Evolutionary conservation across 1,140 invertebrate genomes (phyloP).

Genomic region (Cotesia glomerata): DNA sequence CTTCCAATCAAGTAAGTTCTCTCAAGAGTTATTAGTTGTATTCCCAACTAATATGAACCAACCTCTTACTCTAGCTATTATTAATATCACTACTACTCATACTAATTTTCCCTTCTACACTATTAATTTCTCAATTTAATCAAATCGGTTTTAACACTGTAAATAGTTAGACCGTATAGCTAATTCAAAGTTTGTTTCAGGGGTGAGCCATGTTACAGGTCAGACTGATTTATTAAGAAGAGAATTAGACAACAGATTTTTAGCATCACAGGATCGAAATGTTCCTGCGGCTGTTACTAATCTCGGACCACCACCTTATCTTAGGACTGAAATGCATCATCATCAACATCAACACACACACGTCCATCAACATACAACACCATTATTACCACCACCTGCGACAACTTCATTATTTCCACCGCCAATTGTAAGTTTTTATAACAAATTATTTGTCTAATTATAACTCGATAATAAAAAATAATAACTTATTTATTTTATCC

Average conservation of each 20-base stretch:
- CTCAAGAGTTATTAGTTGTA: slow-evolving; percentile 4
- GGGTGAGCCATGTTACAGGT: slow-evolving; percentile 65
- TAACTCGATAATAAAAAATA: background rate
- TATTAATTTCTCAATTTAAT: background rate
- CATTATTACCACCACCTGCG: slow-evolving; percentile 66
- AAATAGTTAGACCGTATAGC: background rate
- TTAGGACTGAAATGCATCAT: slow-evolving; percentile 87
- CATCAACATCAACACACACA: slow-evolving; percentile 92
- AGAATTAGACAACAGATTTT: slow-evolving; percentile 89
- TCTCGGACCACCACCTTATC: slow-evolving; percentile 67
- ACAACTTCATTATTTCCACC: slow-evolving; percentile 67
- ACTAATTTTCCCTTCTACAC: background rate
- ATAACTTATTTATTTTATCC: slow-evolving; percentile 24
- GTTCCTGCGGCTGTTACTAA: slow-evolving; percentile 62
- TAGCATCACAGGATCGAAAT: slow-evolving; percentile 76
- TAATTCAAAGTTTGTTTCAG: slow-evolving; percentile 31
- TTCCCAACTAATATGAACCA: background rate
- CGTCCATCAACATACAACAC: slow-evolving; percentile 83
- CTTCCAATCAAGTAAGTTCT: slow-evolving; percentile 79
- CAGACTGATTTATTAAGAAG: slow-evolving; percentile 86
- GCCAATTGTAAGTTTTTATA: slow-evolving; percentile 64
- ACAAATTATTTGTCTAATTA: background rate
- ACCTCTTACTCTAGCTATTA: background rate
- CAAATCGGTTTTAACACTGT: background rate
- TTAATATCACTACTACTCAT: too few species aligned